Evolutionary conservation across 2,888 invertebrate species (phyloP), one percentile per base, ranked within the genome.

Genomic region (Dolichopus griseipennis): DNA sequence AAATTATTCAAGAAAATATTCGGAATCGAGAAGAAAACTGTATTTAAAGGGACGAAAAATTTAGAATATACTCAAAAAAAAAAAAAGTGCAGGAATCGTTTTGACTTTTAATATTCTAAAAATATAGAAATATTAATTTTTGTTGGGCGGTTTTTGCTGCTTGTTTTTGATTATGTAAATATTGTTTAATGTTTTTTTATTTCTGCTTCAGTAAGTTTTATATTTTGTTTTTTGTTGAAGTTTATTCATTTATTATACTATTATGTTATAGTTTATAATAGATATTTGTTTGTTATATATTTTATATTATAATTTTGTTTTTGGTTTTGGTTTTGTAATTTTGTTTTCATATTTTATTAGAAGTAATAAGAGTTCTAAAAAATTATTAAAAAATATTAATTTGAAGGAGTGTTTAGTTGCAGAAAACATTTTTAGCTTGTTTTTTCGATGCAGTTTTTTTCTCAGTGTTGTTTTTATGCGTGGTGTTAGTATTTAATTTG

Each of bases 111-210:
- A 41, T 41, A 41, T 18, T 52, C 15, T 52, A 12, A 52, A 7
- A 12, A 52, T 52, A 12, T n/a, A 52, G 52, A 52, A 52, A 66
- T n/a, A 66, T 67, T n/a, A 61, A 21, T 33, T 22, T 8, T 52
- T 65, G 21, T 61, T 52, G 66, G 62, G 27, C 52, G 52, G 66
- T 33, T 61, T 66, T 61, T 27, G 27, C 5, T 27, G 33, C 21
- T 18, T 8, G 61, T 52, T 61, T 43, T 18, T 61, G 66, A n/a
- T 66, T 66, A 61, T 61, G 61, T 61, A 33, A 18, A 61, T 66
- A 66, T 65, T 65, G 65, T 41, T 43, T 43, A n/a, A n/a, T n/a
- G n/a, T 8, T 65, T 41, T 52, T 34, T 61, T 66, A 27, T 52
- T 61, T 22, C 33, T n/a, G n/a, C n/a, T n/a, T n/a, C n/a, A 33